Evolutionary conservation across 2,888 invertebrate genomes (phyloP).

Genomic region (Loripinus fragilis): DNA sequence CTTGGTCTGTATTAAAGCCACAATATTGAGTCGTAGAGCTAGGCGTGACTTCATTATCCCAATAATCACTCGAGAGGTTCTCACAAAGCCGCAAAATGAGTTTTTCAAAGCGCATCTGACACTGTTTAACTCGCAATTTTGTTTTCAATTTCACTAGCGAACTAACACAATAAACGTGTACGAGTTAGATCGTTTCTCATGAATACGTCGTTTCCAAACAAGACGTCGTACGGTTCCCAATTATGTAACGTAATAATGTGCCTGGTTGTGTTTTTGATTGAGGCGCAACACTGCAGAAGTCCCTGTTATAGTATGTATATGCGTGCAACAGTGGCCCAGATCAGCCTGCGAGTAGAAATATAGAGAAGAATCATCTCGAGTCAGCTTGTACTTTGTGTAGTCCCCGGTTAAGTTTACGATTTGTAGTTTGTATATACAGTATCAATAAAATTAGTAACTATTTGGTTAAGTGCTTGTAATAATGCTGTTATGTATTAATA

Average conservation of each 20-base stretch:
- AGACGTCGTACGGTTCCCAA: constrained; percentile 11
- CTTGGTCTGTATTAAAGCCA: constrained; percentile 43
- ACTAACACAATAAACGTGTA: constrained; percentile 7
- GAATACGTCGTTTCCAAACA: constrained; percentile 10
- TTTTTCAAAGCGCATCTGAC: constrained; percentile 39
- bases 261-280: constrained; percentile 7
- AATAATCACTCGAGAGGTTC: constrained; percentile 41
- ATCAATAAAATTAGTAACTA: too few relatives aligned
- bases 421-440: too few relatives aligned
- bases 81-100: constrained; percentile 54
- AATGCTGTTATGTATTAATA: too few relatives aligned
- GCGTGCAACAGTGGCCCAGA: too few relatives aligned
- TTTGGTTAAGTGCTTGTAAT: too few relatives aligned
- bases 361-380: too few relatives aligned
- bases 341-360: too few relatives aligned
- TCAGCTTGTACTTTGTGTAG: too few relatives aligned
- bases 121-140: constrained; percentile 46
- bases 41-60: constrained; percentile 63
- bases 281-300: too few relatives aligned
- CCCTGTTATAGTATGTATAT: too few relatives aligned
- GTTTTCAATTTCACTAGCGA: constrained; percentile 42
- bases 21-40: constrained; percentile 35
- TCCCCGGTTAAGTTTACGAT: too few relatives aligned
- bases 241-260: constrained; percentile 14
- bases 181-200: constrained; percentile 14